Evolutionary conservation across 1,140 invertebrate species (phyloP).

Genomic region (Forficula auricularia): DNA sequence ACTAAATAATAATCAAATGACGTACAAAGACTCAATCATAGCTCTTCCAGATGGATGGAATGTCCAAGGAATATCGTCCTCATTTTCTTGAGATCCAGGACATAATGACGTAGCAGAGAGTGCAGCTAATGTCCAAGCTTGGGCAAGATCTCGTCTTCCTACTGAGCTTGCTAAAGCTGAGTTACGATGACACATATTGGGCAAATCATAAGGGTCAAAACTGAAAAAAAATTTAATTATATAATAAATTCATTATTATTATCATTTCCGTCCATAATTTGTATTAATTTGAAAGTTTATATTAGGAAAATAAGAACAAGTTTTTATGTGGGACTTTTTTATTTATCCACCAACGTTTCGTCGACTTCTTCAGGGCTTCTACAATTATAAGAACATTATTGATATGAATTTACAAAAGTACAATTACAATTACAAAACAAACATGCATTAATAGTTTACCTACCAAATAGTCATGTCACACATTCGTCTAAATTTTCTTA

Average conservation of each 20-base stretch:
- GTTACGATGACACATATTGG: conserved; percentile 63
- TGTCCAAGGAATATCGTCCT: conserved; percentile 53
- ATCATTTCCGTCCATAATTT: no score
- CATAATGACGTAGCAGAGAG: conserved; percentile 41
- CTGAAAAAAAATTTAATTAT: conserved; percentile 30
- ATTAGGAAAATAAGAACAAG: conserved; percentile 3
- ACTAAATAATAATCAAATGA: conserved; percentile 16
- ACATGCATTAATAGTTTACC: no score
- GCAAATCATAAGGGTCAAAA: conserved; percentile 35
- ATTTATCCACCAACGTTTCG: no score
- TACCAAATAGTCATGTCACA: no score
- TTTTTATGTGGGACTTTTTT: no score
- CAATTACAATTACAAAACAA: no score
- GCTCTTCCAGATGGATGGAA: conserved; percentile 71
- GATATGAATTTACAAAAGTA: no score
- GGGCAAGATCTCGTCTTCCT: conserved; percentile 62
- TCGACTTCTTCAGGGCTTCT: no score
- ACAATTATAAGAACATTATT: no score
- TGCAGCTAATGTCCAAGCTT: conserved; percentile 67
- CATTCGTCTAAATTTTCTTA: no score
- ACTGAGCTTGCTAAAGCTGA: conserved; percentile 49
- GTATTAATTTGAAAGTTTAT: not conserved
- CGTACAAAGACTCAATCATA: conserved; percentile 69
- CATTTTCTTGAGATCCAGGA: conserved; percentile 21
- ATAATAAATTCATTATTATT: no score